Evolutionary conservation across 2,797 vertebrate genomes (phyloP).

Genomic region (Phalloptychus januarius): DNA sequence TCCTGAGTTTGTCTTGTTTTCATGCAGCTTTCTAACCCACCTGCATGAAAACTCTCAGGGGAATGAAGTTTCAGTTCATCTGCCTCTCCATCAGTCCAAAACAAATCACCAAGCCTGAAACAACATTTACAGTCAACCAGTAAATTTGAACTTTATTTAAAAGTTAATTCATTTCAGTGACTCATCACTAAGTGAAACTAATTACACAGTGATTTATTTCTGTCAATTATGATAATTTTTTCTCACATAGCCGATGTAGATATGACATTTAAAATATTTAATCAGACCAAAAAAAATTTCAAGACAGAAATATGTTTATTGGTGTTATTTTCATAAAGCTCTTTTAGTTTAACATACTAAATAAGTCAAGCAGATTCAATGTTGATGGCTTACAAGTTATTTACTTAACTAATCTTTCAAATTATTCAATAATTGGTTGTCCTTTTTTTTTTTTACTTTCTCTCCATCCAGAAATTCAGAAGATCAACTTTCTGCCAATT

Average conservation of each 20-base stretch:
- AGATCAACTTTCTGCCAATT: not conserved
- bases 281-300: not conserved
- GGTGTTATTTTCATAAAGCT: not conserved
- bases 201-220: not conserved
- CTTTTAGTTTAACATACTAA: not conserved
- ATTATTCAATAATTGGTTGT: not conserved
- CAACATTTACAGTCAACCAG: not conserved
- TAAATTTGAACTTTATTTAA: not conserved
- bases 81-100: not conserved
- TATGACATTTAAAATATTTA: not conserved
- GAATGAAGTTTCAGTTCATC: not conserved
- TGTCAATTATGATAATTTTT: not conserved
- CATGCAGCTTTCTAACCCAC: not conserved
- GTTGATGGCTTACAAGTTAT: no score
- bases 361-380: not conserved
- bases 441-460: not conserved
- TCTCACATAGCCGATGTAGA: not conserved
- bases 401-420: no score
- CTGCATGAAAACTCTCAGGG: not conserved
- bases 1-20: not conserved
- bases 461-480: not conserved
- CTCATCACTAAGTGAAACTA: not conserved
- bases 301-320: not conserved
- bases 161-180: not conserved
- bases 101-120: not conserved